A percentile compares a stretch with the other conserved stretches of the same genome.
Evolutionary conservation across 1,140 invertebrate genomes (phyloP).

Genomic region (Bemisia tabaci): DNA sequence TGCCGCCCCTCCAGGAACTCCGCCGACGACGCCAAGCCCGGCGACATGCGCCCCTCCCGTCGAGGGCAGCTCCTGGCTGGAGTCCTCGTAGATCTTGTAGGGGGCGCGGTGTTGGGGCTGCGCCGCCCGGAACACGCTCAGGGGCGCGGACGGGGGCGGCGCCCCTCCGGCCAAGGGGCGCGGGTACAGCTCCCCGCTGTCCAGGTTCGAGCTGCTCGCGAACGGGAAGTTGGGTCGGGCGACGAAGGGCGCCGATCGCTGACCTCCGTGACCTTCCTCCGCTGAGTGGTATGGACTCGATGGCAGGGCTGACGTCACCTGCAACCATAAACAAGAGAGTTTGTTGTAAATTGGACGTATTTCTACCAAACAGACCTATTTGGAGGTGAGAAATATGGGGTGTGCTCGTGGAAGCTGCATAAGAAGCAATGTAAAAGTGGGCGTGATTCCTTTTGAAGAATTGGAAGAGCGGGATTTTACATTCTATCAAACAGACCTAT

Average conservation of each 20-base stretch:
- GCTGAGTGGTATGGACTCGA: neutral
- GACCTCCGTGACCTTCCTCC: neutral
- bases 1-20: neutral
- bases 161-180: neutral
- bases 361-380: too few relatives aligned
- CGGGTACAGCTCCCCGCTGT: neutral
- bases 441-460: too few relatives aligned
- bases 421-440: too few relatives aligned
- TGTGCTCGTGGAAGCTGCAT: too few relatives aligned
- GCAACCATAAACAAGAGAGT: too few relatives aligned
- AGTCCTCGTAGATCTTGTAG: conserved; percentile 13
- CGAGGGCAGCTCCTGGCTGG: conserved; percentile 4
- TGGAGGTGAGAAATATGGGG: too few relatives aligned
- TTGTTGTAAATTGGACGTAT: too few relatives aligned
- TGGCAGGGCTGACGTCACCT: neutral
- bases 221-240: neutral
- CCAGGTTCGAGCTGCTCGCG: neutral
- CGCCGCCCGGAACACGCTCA: too few relatives aligned
- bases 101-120: neutral
- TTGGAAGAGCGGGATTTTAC: too few relatives aligned
- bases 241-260: neutral
- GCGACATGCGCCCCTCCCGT: neutral
- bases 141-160: neutral
- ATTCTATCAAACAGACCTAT: too few relatives aligned
- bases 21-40: neutral